Conservation (phyloP, 1,140 invertebrate species). For the Drosophila burlai region DNA sequence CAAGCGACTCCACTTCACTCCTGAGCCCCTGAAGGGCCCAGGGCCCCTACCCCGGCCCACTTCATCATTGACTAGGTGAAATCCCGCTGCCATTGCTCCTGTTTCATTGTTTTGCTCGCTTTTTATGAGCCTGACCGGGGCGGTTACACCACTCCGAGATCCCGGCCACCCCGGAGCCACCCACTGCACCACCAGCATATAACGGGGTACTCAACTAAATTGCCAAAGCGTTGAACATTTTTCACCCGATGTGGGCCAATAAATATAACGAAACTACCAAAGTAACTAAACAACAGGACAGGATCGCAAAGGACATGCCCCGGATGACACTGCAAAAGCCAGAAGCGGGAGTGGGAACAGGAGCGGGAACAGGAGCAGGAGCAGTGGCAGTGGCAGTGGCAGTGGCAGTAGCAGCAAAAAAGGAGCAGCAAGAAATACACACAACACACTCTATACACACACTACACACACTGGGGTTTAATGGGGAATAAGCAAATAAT, state of each 20-base stretch:
- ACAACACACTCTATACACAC: neutral
- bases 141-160: too few species aligned
- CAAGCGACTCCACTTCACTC: conserved; percentile 42
- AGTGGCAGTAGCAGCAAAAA: neutral
- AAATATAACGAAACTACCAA: conserved; percentile 85
- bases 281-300: conserved; percentile 80
- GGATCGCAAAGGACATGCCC: conserved; percentile 40
- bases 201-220: conserved; percentile 82
- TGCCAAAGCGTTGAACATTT: conserved; percentile 84
- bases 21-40: neutral
- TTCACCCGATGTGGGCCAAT: conserved; percentile 84
- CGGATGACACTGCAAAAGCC: conserved; percentile 39
- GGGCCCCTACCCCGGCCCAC: neutral
- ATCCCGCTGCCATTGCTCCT: conserved; percentile 33
- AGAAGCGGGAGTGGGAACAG: neutral
- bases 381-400: neutral
- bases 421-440: conserved; percentile 9
- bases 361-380: neutral
- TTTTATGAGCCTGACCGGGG: conserved; percentile 65
- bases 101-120: conserved; percentile 77
- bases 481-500: neutral
- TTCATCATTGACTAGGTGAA: conserved; percentile 64
- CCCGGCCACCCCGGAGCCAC: neutral
- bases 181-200: conserved; percentile 65
- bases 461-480: neutral